Evolutionary conservation across 2,797 vertebrate genomes (phyloP), one percentile per base, ranked within the genome.

Genomic region (Molossus alvarezi): DNA sequence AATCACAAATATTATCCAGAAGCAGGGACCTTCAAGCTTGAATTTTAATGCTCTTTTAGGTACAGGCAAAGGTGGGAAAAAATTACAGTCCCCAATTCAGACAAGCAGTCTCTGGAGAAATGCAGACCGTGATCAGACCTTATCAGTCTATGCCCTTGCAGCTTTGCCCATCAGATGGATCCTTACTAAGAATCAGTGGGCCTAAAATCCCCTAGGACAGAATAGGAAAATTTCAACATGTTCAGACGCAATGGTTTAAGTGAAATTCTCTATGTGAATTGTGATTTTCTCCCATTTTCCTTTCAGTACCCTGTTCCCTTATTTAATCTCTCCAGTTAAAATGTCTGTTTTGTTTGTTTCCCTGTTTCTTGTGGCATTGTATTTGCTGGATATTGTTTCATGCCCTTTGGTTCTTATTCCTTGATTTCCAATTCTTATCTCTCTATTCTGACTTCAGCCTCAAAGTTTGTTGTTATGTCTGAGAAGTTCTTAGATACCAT

Each of bases 401-500:
- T 64, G 45, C 7, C 67, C 62, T 94, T 58, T 58, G 37, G 57
- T 79, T 79, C 45, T 58, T 55, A 58, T 86, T 94, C 37, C 41
- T 92, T 83, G 27, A 57, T 25, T 76, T 84, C 25, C 9, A 64
- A 72, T 79, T 82, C 57, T 80, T 81, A 60, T 88, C 95, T 95
- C 65, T 95, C 23, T 25, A n/a, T 65, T 95, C 64, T 67, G 72
- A 86, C 55, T 37, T 90, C 58, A 92, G 55, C 65, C 81, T 95
- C 4, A 0, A 88, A 75, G 55, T 86, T 45, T 86, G 45, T 85
- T 95, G 55, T 83, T 92, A 85, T 83, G 58, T 88, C 69, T 95
- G 82, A 88, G 25, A 96, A 88, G 85, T 89, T 79, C 41, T 83
- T 90, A 86, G 95, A 93, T 90, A 86, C 88, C 73, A 76, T 65